Conservation (phyloP, 2,888 invertebrate species). For the Dione vanillae region DNA sequence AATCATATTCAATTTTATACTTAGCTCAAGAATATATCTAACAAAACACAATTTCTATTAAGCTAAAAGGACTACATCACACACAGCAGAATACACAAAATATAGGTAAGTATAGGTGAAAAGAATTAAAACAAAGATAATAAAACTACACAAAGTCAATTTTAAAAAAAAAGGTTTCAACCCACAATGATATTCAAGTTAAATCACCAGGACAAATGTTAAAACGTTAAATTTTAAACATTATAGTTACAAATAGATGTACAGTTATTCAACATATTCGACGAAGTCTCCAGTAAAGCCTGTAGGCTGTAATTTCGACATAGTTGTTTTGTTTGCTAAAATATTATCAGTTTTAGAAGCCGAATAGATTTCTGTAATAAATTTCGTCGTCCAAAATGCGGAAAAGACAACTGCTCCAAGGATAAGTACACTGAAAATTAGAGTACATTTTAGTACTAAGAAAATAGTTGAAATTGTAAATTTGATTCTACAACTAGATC, state of each 20-base stretch:
- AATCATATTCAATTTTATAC: too few species aligned
- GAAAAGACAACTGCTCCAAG: slow-evolving; percentile 63
- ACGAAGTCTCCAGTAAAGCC: slow-evolving; percentile 48
- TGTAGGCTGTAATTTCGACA: slow-evolving; percentile 32
- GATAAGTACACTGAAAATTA: slow-evolving; percentile 55
- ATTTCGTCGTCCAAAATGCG: slow-evolving; percentile 63
- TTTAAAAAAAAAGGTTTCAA: too few species aligned
- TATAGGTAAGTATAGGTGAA: too few species aligned
- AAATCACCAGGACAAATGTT: too few species aligned
- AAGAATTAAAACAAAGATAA: too few species aligned
- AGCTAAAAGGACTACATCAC: too few species aligned
- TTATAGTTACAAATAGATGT: not conserved
- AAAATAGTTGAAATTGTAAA: not conserved
- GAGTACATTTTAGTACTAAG: not conserved
- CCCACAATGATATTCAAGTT: too few species aligned
- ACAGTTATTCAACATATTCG: slow-evolving; percentile 53
- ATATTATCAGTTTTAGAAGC: slow-evolving; percentile 25
- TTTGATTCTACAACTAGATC: not conserved
- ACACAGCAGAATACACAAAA: too few species aligned
- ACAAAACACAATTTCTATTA: too few species aligned
- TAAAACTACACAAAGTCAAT: too few species aligned
- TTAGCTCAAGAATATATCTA: too few species aligned
- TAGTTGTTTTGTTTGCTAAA: slow-evolving; percentile 15
- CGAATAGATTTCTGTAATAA: slow-evolving; percentile 53
- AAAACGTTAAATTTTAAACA: not conserved